Conservation (phyloP, 2,113 vertebrate genomes). For the Chionomys nivalis region DNA sequence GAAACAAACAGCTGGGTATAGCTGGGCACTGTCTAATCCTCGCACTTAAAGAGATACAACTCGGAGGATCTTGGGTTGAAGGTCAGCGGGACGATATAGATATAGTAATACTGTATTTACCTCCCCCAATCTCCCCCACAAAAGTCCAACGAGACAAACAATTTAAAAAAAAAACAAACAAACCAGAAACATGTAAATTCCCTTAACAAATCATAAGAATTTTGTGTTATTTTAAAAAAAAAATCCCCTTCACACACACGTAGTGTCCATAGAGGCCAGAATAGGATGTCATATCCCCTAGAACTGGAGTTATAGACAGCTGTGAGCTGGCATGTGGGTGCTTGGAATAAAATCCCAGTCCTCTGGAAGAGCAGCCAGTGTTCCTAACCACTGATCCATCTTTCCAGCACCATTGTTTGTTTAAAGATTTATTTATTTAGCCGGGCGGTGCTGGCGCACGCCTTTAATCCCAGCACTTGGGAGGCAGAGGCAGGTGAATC, state of each 20-base stretch:
- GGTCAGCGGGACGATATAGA: background rate
- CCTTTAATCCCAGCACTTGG: no score
- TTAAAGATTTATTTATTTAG: background rate
- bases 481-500: no score
- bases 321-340: background rate
- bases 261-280: background rate
- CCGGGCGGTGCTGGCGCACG: no score
- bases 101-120: background rate
- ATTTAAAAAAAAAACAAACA: background rate
- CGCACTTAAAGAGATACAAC: background rate
- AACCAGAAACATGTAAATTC: background rate
- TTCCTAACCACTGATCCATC: background rate
- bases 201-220: constrained; percentile 22
- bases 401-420: background rate
- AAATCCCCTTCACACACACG: background rate
- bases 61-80: background rate
- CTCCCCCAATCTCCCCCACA: background rate
- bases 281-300: background rate
- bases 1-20: constrained; percentile 20
- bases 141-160: background rate
- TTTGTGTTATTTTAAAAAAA: background rate
- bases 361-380: background rate
- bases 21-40: background rate
- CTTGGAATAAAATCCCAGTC: background rate
- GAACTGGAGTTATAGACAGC: background rate